Conservation (phyloP, 2,888 invertebrate genomes). For the Nemotelus pantherinus region DNA sequence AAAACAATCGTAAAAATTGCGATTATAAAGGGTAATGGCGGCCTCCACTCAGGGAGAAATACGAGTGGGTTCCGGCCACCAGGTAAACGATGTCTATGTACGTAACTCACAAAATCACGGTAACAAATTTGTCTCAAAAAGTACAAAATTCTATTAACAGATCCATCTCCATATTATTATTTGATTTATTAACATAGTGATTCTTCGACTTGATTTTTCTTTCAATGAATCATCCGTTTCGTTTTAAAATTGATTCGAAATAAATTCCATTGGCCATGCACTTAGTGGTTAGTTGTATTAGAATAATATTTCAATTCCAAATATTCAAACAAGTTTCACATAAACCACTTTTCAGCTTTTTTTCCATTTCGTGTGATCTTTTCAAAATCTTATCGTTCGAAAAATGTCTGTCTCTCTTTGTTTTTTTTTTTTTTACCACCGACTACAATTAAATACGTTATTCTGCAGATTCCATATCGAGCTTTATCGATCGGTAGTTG, state of each 20-base stretch:
- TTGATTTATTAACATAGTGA: constrained; percentile 12
- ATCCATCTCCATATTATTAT: constrained; percentile 16
- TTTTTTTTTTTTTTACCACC: no score
- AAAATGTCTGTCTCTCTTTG: no score
- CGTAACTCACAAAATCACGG: constrained; percentile 69
- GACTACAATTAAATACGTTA: no score
- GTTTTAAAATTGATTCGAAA: constrained; percentile 2
- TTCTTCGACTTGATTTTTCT: neutral
- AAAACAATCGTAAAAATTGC: constrained; percentile 44
- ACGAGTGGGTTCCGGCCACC: constrained; percentile 81
- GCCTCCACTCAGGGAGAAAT: constrained; percentile 81
- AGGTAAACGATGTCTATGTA: constrained; percentile 76
- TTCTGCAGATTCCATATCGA: no score
- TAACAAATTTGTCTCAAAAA: constrained; percentile 62
- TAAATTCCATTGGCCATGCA: neutral
- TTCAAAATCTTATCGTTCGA: no score
- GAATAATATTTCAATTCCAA: no score
- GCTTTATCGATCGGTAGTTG: no score
- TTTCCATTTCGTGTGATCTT: no score
- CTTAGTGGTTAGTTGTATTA: no score
- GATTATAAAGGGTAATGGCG: constrained; percentile 65
- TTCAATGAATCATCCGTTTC: neutral
- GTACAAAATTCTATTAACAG: constrained; percentile 53
- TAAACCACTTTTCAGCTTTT: no score
- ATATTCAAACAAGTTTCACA: no score